Percentiles rank a stretch among this genome's conserved stretches.
Evolutionary conservation across 1,140 invertebrate genomes (phyloP).

Genomic region (Dinothrombium tinctorium): DNA sequence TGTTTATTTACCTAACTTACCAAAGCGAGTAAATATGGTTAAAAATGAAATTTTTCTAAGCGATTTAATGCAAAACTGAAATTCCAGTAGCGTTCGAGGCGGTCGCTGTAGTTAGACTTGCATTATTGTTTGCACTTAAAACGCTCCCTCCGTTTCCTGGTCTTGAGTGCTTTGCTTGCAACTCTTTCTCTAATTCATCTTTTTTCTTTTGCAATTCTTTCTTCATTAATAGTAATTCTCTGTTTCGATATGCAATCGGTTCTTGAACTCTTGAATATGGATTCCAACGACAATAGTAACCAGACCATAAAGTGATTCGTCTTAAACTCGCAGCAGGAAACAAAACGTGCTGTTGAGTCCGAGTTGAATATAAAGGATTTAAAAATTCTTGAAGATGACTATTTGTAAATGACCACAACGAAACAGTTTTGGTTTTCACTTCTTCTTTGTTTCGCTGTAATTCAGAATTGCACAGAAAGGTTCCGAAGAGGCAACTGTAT

Average conservation of each 20-base stretch:
- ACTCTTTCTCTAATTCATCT: constrained; percentile 29
- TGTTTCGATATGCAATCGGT: constrained; percentile 57
- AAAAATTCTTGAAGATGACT: constrained; percentile 48
- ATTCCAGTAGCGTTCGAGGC: too few species aligned
- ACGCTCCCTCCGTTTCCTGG: neutral
- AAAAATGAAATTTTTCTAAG: too few species aligned
- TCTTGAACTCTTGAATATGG: constrained; percentile 38
- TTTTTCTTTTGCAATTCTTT: constrained; percentile 50
- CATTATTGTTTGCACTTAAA: constrained; percentile 2
- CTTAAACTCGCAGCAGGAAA: constrained; percentile 47
- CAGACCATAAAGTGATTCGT: constrained; percentile 77
- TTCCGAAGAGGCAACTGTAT: constrained; percentile 92
- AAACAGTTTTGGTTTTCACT: constrained; percentile 69
- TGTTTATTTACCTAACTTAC: too few species aligned
- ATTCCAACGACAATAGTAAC: constrained; percentile 92
- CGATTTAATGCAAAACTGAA: too few species aligned
- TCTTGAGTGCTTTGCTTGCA: constrained; percentile 7
- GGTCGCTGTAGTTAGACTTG: neutral
- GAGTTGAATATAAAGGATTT: constrained; percentile 63
- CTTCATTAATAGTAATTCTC: constrained; percentile 55
- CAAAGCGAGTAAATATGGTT: too few species aligned
- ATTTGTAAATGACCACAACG: constrained; percentile 88
- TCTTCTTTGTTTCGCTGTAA: constrained; percentile 30
- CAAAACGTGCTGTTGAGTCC: constrained; percentile 39
- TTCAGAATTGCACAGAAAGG: constrained; percentile 72